phyloP scores from a whole-genome alignment of 2,113 vertebrate genomes.

The Oncorhynchus clarkii region DNA sequence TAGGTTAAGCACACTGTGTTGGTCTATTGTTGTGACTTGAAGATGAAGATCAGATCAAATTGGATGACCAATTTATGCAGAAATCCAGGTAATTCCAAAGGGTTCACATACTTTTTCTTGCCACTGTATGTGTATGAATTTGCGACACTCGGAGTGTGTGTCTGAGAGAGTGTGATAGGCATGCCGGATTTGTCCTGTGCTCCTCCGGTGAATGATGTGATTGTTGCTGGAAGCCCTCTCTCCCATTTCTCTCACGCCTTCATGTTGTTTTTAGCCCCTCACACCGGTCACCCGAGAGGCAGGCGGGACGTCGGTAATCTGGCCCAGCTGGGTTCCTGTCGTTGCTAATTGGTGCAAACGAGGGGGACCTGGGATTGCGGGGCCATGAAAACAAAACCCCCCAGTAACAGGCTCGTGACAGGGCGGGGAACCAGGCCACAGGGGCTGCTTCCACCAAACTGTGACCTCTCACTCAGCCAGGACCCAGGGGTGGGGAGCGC shows the following conservation, averaged over 20 bases:
- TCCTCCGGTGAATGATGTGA: constrained; percentile 37
- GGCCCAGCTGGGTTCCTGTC: constrained; percentile 46
- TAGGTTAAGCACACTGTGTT: no score
- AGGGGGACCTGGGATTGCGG: constrained; percentile 47
- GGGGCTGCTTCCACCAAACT: constrained; percentile 27
- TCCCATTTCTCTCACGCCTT: not conserved
- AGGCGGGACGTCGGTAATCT: constrained; percentile 34
- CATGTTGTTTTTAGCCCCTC: constrained; percentile 45
- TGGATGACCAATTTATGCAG: no score
- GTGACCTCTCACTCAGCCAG: constrained; percentile 10
- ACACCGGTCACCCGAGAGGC: constrained; percentile 21
- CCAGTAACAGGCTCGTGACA: constrained; percentile 54
- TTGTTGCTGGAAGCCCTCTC: constrained; percentile 14
- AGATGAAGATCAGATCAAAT: no score
- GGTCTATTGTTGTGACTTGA: no score
- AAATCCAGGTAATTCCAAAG: no score
- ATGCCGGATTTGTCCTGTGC: constrained; percentile 13
- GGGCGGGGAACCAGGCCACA: constrained; percentile 9
- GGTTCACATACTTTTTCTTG: no score
- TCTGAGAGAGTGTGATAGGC: constrained; percentile 16
- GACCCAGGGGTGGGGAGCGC: not conserved
- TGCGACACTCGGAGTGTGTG: not conserved
- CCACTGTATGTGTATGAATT: no score
- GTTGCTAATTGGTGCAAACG: constrained; percentile 65
- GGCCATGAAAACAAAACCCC: constrained; percentile 51